phyloP scores from a whole-genome alignment of 2,797 vertebrate species.

The Myotis daubentonii region DNA sequence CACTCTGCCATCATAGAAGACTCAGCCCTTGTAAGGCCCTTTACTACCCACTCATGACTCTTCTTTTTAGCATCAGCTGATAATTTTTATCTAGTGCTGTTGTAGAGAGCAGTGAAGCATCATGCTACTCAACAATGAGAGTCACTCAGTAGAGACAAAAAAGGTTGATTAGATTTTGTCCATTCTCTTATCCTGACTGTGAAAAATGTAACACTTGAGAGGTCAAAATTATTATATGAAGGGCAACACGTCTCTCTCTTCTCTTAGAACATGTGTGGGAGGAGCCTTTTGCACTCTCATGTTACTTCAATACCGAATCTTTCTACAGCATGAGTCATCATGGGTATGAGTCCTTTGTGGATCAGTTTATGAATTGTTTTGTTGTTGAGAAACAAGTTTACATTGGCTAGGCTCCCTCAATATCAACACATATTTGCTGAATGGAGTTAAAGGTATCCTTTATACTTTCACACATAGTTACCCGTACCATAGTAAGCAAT shows the following conservation, averaged over 20 bases:
- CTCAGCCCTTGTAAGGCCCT: not conserved
- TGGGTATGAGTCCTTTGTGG: not conserved
- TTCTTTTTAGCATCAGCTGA: not conserved
- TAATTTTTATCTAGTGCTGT: not conserved
- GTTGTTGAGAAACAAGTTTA: not conserved
- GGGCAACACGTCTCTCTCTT: not conserved
- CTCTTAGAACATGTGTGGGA: constrained; percentile 39
- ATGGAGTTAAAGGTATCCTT: not conserved
- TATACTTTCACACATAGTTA: not conserved
- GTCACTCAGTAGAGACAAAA: not conserved
- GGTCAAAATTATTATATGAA: constrained; percentile 52
- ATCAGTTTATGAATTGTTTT: not conserved
- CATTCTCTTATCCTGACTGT: not conserved
- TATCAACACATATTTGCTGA: not conserved
- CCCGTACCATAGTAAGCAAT: not conserved
- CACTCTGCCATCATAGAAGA: not conserved
- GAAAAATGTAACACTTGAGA: not conserved
- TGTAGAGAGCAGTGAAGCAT: constrained; percentile 19
- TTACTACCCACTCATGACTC: not conserved
- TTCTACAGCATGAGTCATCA: constrained; percentile 32
- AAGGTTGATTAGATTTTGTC: constrained; percentile 47
- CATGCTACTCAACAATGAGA: not conserved
- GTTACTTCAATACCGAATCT: not conserved
- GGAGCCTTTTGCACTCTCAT: not conserved
- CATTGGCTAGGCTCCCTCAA: not conserved